Percentiles rank a stretch among this genome's conserved stretches.
phyloP scores from a whole-genome alignment of 1,140 invertebrate genomes.

The Archivesica marissinica region DNA sequence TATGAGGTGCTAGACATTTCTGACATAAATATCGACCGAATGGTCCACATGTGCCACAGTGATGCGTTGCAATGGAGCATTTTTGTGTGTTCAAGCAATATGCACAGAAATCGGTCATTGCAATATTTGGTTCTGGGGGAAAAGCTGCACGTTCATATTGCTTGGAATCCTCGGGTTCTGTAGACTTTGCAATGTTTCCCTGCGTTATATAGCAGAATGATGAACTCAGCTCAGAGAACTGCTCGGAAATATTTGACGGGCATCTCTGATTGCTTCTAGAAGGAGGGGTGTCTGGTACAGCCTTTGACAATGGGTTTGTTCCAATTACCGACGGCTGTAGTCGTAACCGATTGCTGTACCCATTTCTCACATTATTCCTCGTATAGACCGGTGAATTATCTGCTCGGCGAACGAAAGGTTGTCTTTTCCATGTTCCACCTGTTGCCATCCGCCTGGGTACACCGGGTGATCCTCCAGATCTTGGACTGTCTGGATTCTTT shows the following conservation, averaged over 20 bases:
- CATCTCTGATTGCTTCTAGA: neutral
- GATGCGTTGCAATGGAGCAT: neutral
- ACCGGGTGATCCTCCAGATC: neutral
- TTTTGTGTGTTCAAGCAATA: neutral
- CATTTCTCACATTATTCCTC: neutral
- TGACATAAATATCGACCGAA: neutral
- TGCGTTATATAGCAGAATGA: neutral
- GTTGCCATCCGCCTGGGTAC: neutral
- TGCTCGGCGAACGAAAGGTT: neutral
- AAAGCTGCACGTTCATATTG: neutral
- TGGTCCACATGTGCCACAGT: neutral
- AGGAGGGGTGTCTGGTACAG: neutral
- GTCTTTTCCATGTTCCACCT: neutral
- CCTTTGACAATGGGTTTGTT: neutral
- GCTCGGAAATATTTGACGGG: neutral
- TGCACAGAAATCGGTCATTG: constrained; percentile 5
- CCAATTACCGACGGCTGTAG: neutral
- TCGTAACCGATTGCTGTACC: neutral
- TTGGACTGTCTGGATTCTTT: neutral
- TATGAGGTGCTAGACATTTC: neutral
- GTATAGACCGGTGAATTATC: neutral
- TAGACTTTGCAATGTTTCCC: neutral
- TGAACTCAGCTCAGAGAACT: neutral
- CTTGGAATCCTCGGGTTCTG: neutral
- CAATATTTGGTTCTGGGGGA: neutral